Base-by-base conservation (phyloP, 2,888 invertebrate species). In the Oscheius sp. region DNA sequence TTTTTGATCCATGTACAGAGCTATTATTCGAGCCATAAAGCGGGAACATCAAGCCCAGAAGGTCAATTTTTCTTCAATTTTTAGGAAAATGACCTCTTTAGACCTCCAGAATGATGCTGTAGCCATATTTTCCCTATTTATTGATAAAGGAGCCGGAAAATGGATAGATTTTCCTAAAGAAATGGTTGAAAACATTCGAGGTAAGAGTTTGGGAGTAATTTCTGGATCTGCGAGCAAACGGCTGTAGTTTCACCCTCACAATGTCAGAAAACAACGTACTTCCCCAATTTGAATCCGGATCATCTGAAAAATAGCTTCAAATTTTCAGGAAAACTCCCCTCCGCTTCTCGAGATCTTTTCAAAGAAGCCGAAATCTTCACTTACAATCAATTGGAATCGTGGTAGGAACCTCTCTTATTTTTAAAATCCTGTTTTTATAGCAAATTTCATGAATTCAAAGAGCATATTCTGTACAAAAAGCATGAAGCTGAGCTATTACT, bases 1-100 rank as follows among this genome's bases (percentile, higher is more conserved):
- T 66, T 66, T 52, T 29, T 49, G 35, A 66, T 66, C 18, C 66
- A 66, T 66, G 18, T 66, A 52, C 66, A 66, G 35, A 52, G 66
- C 27, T 66, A 49, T 27, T 29, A 49, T 29, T 49, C 49, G 1
- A 52, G 52, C 16, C 23, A 49, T 23, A 21, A 49, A 16, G n/a
- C 18, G 3, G 43, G 43, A 5, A 41, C n/a, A 5, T 41, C 41
- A 21, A 45, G 12, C 6, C 23, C 16, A 12, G 46, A 63, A 21
- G 63, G 63, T 63, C 9, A 0, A 45, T 21, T 21, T 6, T 13
- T 7, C 5, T 9, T 25, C 5, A 46, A 1, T n/a, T 61, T 25
- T 13, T 18, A 7, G 41, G 45, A 18, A 6, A 18, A 1, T 35
- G 2, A 2, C 25, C 5, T 5, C 25, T 46, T 64, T 12, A 66